Conservation (phyloP, 2,888 invertebrate genomes). For the Parnassius glacialis region DNA sequence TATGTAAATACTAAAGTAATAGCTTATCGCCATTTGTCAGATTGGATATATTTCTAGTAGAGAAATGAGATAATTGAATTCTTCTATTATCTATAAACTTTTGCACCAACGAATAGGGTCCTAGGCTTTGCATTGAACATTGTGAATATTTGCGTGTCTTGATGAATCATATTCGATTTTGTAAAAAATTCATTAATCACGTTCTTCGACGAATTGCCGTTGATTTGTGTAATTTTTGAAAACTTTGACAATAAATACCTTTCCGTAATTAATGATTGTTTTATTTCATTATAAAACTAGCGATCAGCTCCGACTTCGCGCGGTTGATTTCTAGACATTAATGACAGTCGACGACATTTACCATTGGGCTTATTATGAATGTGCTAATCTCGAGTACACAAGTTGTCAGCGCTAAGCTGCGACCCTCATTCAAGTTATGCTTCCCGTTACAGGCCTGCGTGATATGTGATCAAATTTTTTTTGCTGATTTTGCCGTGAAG, state of each 20-base stretch:
- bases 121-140: constrained; percentile 22
- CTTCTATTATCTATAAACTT: background rate
- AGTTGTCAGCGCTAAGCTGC: too few species aligned
- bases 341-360: too few species aligned
- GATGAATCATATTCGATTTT: constrained; percentile 46
- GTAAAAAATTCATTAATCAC: constrained; percentile 41
- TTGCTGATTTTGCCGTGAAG: too few species aligned
- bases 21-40: background rate
- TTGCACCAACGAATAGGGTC: background rate
- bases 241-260: constrained; percentile 70
- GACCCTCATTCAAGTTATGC: too few species aligned
- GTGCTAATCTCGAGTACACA: too few species aligned
- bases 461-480: too few species aligned
- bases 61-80: background rate
- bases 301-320: background rate
- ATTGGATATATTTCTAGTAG: background rate
- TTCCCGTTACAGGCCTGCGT: too few species aligned
- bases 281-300: constrained; percentile 9
- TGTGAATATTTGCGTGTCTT: constrained; percentile 35
- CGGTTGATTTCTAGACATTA: too few species aligned
- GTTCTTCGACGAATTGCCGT: constrained; percentile 50
- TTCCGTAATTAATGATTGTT: constrained; percentile 45
- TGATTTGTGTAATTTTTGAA: constrained; percentile 63
- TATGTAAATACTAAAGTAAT: background rate
- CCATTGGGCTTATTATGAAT: too few species aligned